Percentiles rank a stretch among this genome's conserved stretches.
These are phyloP conservation scores for Melipona bicolor DNA, from an alignment of 2,888 invertebrate species.

Conservation along the genomic window DNA sequence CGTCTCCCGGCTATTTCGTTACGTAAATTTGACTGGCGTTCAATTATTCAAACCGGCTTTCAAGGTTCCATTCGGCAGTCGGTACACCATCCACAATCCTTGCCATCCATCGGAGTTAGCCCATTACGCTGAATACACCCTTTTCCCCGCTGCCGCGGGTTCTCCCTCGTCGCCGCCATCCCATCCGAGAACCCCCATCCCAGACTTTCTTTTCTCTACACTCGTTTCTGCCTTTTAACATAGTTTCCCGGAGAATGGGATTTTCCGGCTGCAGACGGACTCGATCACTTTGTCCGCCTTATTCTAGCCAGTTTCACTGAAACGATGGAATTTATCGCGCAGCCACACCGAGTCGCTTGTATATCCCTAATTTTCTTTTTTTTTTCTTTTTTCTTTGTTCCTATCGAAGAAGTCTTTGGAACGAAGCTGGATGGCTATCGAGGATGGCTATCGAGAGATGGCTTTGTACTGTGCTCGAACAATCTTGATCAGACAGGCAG, in stretches of 20 bases:
- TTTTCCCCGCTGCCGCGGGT: conserved; percentile 11
- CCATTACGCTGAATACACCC: conserved; percentile 61
- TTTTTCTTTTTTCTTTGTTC: conserved; percentile 3
- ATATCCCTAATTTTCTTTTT: conserved; percentile 42
- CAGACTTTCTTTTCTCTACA: conserved; percentile 47
- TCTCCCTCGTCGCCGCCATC: background rate
- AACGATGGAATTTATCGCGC: conserved; percentile 54
- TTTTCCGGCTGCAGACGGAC: conserved; percentile 44
- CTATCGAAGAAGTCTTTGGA: too few species aligned
- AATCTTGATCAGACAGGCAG: too few species aligned
- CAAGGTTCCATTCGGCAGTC: conserved; percentile 59
- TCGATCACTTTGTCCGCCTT: conserved; percentile 53
- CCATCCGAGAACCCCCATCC: background rate
- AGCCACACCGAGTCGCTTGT: conserved; percentile 19
- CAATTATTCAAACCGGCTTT: conserved; percentile 66
- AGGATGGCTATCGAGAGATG: too few species aligned
- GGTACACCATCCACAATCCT: conserved; percentile 49
- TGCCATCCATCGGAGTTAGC: conserved; percentile 33
- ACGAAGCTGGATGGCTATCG: too few species aligned
- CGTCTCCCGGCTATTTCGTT: conserved; percentile 56
- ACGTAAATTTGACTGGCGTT: conserved; percentile 67
- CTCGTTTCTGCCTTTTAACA: conserved; percentile 67
- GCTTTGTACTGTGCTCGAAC: too few species aligned
- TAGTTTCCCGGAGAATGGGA: conserved; percentile 60
- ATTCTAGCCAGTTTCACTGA: conserved; percentile 51